phyloP scores from a whole-genome alignment of 2,113 vertebrate species.

The Bufo gargarizans region DNA sequence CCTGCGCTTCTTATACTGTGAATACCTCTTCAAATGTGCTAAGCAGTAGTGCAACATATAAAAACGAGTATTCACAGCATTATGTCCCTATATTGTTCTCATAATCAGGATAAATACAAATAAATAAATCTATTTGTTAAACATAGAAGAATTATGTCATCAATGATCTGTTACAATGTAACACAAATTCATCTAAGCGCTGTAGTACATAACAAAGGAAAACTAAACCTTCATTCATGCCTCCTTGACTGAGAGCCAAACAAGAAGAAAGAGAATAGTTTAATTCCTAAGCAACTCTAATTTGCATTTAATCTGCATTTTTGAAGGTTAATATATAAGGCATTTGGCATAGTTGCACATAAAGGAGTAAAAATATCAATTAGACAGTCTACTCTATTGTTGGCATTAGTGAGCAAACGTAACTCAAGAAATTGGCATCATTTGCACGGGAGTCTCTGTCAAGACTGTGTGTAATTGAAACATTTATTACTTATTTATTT shows the following conservation, averaged over 20 bases:
- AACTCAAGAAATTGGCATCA: background rate
- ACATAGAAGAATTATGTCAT: background rate
- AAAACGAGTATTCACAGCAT: too few species aligned
- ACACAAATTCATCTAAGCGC: constrained; percentile 10
- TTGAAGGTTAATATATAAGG: constrained; percentile 35
- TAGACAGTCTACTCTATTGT: constrained; percentile 20
- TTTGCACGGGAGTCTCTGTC: background rate
- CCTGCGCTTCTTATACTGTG: too few species aligned
- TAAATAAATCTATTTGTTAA: background rate
- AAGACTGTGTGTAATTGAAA: background rate
- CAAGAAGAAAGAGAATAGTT: constrained; percentile 17
- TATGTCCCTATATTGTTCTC: background rate
- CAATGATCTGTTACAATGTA: constrained; percentile 11
- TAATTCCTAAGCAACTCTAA: constrained; percentile 43
- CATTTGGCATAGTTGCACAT: constrained; percentile 2
- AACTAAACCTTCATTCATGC: constrained; percentile 2
- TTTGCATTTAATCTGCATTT: constrained; percentile 55
- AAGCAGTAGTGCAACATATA: background rate
- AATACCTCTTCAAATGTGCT: too few species aligned
- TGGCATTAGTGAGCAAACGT: background rate
- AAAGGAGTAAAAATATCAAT: constrained; percentile 48
- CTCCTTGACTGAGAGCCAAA: constrained; percentile 36
- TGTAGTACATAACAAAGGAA: background rate
- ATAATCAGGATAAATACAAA: background rate
- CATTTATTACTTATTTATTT: background rate